Evolutionary conservation across 2,113 vertebrate species (phyloP), one percentile per base, ranked within the genome.

Genomic region (Collichthys lucidus): DNA sequence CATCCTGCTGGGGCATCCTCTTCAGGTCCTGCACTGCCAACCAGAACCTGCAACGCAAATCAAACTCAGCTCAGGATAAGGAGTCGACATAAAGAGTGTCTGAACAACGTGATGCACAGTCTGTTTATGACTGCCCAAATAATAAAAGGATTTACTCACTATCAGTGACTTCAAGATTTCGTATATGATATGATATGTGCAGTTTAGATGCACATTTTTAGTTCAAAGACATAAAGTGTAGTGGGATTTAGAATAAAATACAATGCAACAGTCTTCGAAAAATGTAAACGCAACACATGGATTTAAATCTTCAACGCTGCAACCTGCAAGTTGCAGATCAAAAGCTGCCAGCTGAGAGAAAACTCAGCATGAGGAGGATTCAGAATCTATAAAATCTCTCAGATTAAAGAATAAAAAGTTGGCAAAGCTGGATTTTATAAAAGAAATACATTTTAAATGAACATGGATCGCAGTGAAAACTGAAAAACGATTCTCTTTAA

Each of bases 21-120:
- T 99, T 99, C 92, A 99, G 86, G 76, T 97, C 97, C 94, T 99
- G 98, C 80, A 98, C 98, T 0, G 97, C 96, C 86, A 99, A 88
- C 98, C 98, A 99, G 93, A 99, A 99, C 89, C 98, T 99, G 49
- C 63, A 63, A 11, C 0, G 64, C 16, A 50, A 53, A 75, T 3
- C 3, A 68, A 56, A 59, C 1, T 15, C n/a, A 47, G 14, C 11
- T 78, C 35, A 77, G 64, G 64, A 47, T 22, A 1, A 24, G 26
- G 0, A 11, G 56, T 20, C 11, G 7, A 47, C 24, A 19, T 22
- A 9, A 24, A 68, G 24, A 44, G 72, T 10, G 8, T n/a, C 44
- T 31, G 12, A 52, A 24, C 26, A 40, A 24, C 17, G 17, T n/a
- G 35, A 22, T 52, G 26, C 12, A 17, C 26, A 50, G 17, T 72